phyloP scores from a whole-genome alignment of 2,888 invertebrate genomes.

The Bursaphelenchus okinawaensis region DNA sequence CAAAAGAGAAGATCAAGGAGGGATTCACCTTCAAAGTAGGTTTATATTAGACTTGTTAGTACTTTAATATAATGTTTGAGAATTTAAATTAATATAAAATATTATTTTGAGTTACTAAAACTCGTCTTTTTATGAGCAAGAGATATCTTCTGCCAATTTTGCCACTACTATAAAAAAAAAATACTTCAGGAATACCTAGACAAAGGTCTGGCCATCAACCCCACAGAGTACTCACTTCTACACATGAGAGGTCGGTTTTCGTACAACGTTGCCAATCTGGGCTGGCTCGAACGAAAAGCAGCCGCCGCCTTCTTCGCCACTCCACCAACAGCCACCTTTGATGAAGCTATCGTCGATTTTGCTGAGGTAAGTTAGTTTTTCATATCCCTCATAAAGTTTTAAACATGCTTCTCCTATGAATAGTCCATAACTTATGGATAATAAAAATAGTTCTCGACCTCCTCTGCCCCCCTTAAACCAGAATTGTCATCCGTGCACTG shows the following conservation, averaged over 20 bases:
- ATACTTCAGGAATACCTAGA: constrained; percentile 45
- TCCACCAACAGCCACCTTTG: constrained; percentile 34
- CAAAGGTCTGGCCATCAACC: constrained; percentile 31
- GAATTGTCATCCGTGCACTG: background rate
- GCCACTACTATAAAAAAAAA: too few species aligned
- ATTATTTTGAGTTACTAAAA: too few species aligned
- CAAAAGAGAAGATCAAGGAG: constrained; percentile 53
- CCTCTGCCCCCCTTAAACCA: constrained; percentile 4
- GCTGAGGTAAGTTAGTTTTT: constrained; percentile 18
- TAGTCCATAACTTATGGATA: background rate
- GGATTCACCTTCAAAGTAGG: constrained; percentile 51
- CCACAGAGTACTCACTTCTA: constrained; percentile 28
- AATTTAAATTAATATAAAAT: too few species aligned
- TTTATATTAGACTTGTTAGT: background rate
- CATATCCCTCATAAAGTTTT: background rate
- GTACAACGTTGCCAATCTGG: constrained; percentile 30
- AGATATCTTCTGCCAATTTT: too few species aligned
- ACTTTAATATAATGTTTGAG: background rate
- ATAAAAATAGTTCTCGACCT: background rate
- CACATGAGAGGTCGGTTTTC: constrained; percentile 33
- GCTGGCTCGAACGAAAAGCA: constrained; percentile 38
- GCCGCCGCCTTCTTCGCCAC: constrained; percentile 30
- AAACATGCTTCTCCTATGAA: background rate
- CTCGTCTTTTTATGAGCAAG: too few species aligned
- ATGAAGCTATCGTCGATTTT: constrained; percentile 30